phyloP scores from a whole-genome alignment of 2,113 vertebrate species.

The Mastomys natalensis region DNA sequence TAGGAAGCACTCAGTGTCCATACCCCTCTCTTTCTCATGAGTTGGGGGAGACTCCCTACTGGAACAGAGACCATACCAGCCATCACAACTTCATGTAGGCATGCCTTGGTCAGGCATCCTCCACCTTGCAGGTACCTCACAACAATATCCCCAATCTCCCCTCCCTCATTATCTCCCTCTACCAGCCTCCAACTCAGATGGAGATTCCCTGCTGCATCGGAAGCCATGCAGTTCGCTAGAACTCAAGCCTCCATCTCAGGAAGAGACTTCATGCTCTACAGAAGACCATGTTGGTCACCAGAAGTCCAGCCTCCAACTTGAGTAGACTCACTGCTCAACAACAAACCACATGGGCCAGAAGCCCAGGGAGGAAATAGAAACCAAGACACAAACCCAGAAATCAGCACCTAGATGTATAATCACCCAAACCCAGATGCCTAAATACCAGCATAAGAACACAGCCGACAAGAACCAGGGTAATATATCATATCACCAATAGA shows the following conservation, averaged over 20 bases:
- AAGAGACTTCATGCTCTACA: not conserved
- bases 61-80: not conserved
- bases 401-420: not conserved
- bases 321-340: not conserved
- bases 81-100: not conserved
- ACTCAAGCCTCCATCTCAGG: not conserved
- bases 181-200: not conserved
- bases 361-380: not conserved
- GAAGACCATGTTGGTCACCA: not conserved
- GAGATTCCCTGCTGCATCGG: not conserved
- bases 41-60: not conserved
- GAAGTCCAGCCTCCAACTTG: not conserved
- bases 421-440: not conserved
- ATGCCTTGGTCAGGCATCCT: not conserved
- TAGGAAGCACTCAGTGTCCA: constrained; percentile 67
- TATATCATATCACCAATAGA: not conserved
- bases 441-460: not conserved
- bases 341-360: not conserved
- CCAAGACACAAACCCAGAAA: not conserved
- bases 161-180: not conserved
- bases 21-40: not conserved
- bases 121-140: not conserved
- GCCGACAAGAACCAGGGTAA: not conserved
- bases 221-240: not conserved
- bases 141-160: not conserved